Conservation (phyloP, 1,140 invertebrate genomes). For the Ruditapes philippinarum region DNA sequence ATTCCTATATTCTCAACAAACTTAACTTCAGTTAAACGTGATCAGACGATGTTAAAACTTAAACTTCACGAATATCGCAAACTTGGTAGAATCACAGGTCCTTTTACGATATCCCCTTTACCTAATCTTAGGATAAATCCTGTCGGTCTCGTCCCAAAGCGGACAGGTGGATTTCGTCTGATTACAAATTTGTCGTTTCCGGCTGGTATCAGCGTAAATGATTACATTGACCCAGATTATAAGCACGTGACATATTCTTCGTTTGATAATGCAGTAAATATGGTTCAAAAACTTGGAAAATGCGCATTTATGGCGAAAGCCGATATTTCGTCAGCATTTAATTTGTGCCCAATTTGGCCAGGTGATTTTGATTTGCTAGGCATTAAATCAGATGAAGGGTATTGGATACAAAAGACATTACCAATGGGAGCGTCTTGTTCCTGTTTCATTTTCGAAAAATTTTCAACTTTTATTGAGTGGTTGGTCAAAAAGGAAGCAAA, state of each 20-base stretch:
- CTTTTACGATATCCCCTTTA: not conserved
- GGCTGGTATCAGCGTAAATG: constrained; percentile 4
- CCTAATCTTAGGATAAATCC: not conserved
- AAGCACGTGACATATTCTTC: constrained; percentile 38
- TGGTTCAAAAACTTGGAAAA: constrained; percentile 39
- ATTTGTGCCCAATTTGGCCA: not conserved
- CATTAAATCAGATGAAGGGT: not conserved
- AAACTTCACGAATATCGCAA: not conserved
- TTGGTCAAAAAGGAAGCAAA: not conserved
- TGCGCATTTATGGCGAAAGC: constrained; percentile 40
- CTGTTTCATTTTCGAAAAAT: not conserved
- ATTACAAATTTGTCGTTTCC: constrained; percentile 52
- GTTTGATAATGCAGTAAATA: constrained; percentile 50
- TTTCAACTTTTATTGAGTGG: not conserved
- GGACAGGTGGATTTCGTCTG: not conserved
- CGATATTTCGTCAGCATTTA: constrained; percentile 64
- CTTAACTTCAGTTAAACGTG: not conserved
- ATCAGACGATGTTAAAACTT: not conserved
- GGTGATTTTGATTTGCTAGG: not conserved
- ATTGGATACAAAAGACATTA: constrained; percentile 5
- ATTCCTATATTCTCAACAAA: not conserved
- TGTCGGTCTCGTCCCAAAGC: not conserved
- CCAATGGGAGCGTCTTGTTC: not conserved
- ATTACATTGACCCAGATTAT: constrained; percentile 34
- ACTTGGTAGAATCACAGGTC: too few species aligned